A percentile compares a stretch with the other conserved stretches of the same genome.
Conservation (phyloP, 2,113 vertebrate genomes). For the Ciconia maguari region DNA sequence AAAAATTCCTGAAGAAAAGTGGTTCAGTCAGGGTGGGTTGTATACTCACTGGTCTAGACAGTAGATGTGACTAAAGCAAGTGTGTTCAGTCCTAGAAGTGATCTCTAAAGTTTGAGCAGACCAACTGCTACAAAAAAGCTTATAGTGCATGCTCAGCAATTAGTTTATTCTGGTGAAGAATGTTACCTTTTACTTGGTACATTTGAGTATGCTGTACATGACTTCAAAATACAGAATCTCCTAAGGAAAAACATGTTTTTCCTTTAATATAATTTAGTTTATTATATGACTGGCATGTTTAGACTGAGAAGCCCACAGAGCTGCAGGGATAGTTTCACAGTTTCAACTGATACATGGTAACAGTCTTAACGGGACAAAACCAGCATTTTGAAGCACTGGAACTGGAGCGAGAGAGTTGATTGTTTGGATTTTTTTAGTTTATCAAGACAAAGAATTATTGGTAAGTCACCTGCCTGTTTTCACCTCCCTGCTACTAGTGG, state of each 20-base stretch:
- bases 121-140: neutral
- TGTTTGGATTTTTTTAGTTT: neutral
- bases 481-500: neutral
- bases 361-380: neutral
- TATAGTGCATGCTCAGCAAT: neutral
- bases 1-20: neutral
- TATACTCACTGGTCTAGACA: neutral
- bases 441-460: neutral
- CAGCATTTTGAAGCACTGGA: accelerated
- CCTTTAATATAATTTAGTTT: neutral
- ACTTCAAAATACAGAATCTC: neutral
- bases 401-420: neutral
- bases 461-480: neutral
- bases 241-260: neutral
- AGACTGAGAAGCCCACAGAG: neutral
- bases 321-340: neutral
- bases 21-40: neutral
- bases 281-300: neutral
- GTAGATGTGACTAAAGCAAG: neutral
- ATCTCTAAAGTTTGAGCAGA: neutral
- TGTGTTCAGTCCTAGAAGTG: neutral
- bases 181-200: neutral
- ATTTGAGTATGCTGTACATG: neutral
- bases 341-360: neutral
- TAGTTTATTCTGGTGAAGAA: accelerated